Evolutionary conservation across 1,140 invertebrate species (phyloP), one percentile per base, ranked within the genome.

Genomic region (Venustaconcha ellipsiformis): DNA sequence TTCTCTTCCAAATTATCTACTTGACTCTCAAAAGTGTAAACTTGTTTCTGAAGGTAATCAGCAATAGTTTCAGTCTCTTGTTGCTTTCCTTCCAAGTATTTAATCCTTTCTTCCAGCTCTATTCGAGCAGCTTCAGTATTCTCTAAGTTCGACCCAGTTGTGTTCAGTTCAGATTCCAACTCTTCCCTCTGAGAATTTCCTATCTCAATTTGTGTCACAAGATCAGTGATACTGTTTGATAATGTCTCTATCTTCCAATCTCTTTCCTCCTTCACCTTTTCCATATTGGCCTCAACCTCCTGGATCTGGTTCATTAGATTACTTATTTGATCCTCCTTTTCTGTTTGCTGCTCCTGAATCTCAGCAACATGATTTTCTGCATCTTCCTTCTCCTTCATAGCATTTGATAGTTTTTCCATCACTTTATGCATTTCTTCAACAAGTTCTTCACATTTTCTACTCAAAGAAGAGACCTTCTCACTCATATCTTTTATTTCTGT

Each of bases 241-340:
- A 76, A 70, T 30, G 70, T 13, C 55, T 76, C 74, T n/a, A 76
- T 76, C 37, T 76, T 76, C 18, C 57, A 56, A 15, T 76, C 60
- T 18, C 67, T 70, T 68, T 76, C 74, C 58, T 76, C 67, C 57
- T 76, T 76, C 3, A 76, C 68, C 65, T 76, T 70, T 37, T 6
- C 56, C 14, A 76, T 17, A 70, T 76, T 76, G 55, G 62, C 58
- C 58, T 76, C 74, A 17, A 76, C 30, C 70, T 76, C 74, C 48
- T 70, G 74, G 30, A 76, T 70, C 18, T 76, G 70, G 58, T 76
- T 76, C 17, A 58, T 55, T n/a, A 76, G 57, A 65, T 76, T 76
- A 59, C 74, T 76, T 26, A 76, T 70, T 17, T 76, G 67, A 76
- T 57, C 70, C 23, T 76, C 74, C 58, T 76, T 76, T 20, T 76